Evolutionary conservation across 2,113 vertebrate genomes (phyloP).

Genomic region (Colius striatus): DNA sequence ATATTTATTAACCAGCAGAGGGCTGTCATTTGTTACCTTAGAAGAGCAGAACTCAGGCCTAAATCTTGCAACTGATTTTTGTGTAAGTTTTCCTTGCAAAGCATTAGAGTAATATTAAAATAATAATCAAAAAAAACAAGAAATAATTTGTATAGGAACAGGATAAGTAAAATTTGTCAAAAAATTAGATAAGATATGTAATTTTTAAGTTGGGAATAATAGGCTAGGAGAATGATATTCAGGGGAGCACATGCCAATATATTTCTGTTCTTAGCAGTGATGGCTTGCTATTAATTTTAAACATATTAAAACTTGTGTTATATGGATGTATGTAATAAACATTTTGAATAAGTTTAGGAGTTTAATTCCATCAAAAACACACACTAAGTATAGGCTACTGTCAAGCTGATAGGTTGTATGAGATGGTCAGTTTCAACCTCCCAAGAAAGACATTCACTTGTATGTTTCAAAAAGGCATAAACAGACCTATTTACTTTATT

Average conservation of each 20-base stretch:
- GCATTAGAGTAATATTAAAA: background rate
- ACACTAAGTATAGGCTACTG: background rate
- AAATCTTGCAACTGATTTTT: background rate
- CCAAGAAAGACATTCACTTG: background rate
- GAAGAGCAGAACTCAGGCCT: background rate
- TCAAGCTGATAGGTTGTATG: background rate
- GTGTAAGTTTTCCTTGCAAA: background rate
- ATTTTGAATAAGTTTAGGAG: background rate
- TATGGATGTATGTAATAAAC: background rate
- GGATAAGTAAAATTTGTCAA: background rate
- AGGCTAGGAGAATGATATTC: background rate
- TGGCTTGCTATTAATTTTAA: background rate
- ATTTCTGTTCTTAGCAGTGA: background rate
- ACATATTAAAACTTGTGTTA: background rate
- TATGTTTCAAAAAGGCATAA: background rate
- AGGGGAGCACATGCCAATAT: background rate
- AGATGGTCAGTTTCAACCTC: background rate
- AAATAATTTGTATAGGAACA: background rate
- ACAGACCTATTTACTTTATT: background rate
- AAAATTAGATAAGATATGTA: background rate
- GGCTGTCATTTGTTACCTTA: slow-evolving; percentile 25
- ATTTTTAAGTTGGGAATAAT: background rate
- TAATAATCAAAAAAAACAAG: background rate
- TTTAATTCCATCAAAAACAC: background rate
- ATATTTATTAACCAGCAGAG: slow-evolving; percentile 4